Percentiles rank a stretch among this genome's conserved stretches.
Conservation (phyloP, 2,888 invertebrate species). For the Cyrtodaria siliqua region DNA sequence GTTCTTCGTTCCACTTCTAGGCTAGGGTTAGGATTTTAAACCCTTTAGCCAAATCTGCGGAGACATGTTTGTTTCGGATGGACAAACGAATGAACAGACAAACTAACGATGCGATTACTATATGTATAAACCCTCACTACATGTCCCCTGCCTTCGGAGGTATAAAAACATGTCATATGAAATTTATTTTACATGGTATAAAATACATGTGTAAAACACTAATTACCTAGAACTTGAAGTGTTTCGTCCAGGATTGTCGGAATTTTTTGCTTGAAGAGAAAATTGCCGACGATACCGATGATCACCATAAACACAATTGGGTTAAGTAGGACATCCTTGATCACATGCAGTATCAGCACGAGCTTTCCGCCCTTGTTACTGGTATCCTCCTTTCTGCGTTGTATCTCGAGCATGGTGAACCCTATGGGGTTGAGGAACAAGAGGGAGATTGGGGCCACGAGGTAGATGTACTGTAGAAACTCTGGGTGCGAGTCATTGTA, state of each 20-base stretch:
- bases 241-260: constrained; percentile 92
- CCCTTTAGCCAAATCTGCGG: too few species aligned
- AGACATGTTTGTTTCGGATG: too few species aligned
- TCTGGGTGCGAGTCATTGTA: constrained; percentile 95
- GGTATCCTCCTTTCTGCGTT: constrained; percentile 42
- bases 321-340: constrained; percentile 90
- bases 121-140: too few species aligned
- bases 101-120: too few species aligned
- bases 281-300: constrained; percentile 95
- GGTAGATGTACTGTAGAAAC: constrained; percentile 95
- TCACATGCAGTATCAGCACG: constrained; percentile 67
- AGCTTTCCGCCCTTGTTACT: constrained; percentile 30
- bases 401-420: constrained; percentile 95
- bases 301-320: constrained; percentile 97
- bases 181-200: too few species aligned
- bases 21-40: too few species aligned
- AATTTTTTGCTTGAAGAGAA: constrained; percentile 92
- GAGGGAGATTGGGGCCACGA: constrained; percentile 97
- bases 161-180: too few species aligned
- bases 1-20: too few species aligned
- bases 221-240: constrained; percentile 89
- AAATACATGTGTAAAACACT: constrained; percentile 12
- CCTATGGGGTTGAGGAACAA: constrained; percentile 97
- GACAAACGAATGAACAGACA: too few species aligned
- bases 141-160: too few species aligned